These are phyloP conservation scores for Phalacrocorax brasilianus DNA, from an alignment of 2,113 vertebrate genomes.

Conservation along the genomic window DNA sequence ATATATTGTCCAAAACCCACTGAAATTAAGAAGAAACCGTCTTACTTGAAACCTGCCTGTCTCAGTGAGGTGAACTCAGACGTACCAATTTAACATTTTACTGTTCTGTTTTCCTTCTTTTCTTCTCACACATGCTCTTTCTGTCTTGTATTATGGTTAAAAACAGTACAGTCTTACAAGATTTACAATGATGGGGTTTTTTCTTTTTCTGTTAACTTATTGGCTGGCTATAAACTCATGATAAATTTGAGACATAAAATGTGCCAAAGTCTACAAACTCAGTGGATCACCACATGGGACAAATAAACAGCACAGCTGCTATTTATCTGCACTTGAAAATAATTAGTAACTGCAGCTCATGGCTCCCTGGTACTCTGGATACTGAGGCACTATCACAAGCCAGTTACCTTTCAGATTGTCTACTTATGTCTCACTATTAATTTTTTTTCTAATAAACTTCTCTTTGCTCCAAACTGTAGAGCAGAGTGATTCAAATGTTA, in stretches of 20 bases:
- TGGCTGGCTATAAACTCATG: constrained; percentile 25
- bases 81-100: not conserved
- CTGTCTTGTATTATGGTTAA: not conserved
- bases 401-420: not conserved
- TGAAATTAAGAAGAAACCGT: no score
- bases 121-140: not conserved
- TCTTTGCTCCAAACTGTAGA: not conserved
- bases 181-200: not conserved
- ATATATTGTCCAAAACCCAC: no score
- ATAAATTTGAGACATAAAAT: constrained; percentile 53
- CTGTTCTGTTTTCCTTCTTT: not conserved
- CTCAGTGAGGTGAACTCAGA: not conserved
- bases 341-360: constrained; percentile 29
- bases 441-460: not conserved
- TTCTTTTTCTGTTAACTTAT: constrained; percentile 21
- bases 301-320: constrained; percentile 42
- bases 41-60: no score
- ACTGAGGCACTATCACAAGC: not conserved
- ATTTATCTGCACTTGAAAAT: constrained; percentile 52
- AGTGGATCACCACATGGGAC: constrained; percentile 20
- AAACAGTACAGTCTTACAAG: not conserved
- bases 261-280: constrained; percentile 32
- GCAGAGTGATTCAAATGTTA: not conserved
- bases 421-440: not conserved
- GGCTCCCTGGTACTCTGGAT: not conserved